Base-by-base conservation (phyloP, 2,113 vertebrate species). In the Albula glossodonta region DNA sequence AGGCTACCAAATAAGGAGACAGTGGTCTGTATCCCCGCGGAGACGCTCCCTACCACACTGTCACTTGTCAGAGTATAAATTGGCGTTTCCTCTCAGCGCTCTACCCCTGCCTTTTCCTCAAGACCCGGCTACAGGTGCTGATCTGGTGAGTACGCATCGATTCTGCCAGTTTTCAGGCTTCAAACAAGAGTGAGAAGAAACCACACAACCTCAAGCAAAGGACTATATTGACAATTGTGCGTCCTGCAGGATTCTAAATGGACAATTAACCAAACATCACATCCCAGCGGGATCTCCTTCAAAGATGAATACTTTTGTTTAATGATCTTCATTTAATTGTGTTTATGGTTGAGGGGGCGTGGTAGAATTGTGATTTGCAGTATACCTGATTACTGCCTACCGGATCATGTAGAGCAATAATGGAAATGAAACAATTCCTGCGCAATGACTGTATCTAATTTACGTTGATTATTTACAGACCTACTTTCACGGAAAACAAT, bases 1-100 rank as follows among this genome's bases (percentile, higher is more conserved):
- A 90, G 90, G 90, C 89, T 90, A 94, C 97, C 96, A 97, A 97
- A 97, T 97, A 97, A 95, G 96, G 96, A 95, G 86, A 96, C 92
- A 94, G 95, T 93, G 94, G 91, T 92, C 83, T 83, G 22, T 31
- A 82, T 49, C 41, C 11, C 49, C 49, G 12, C 78, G 5, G 49
- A 49, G 78, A 79, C 22, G 41, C 11, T 79, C 78, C 78, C 78
- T 22, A 2, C 81, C 48, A 19, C 84, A 87, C 90, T 82, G 86
- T 77, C 83, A 19, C 83, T 85, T 80, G 8, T 86, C 60, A 2
- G 91, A 74, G 57, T 96, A 96, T 96, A 96, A 96, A 96, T 89
- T 80, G 86, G 77, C 19, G 80, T 22, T 88, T 74, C 56, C 25
- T 88, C 82, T 82, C 53, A 31, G 52, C 87, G 51, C 86, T 4